A percentile compares a stretch with the other conserved stretches of the same genome.
Conservation (phyloP, 2,888 invertebrate species). For the Ceriagrion tenellum region DNA sequence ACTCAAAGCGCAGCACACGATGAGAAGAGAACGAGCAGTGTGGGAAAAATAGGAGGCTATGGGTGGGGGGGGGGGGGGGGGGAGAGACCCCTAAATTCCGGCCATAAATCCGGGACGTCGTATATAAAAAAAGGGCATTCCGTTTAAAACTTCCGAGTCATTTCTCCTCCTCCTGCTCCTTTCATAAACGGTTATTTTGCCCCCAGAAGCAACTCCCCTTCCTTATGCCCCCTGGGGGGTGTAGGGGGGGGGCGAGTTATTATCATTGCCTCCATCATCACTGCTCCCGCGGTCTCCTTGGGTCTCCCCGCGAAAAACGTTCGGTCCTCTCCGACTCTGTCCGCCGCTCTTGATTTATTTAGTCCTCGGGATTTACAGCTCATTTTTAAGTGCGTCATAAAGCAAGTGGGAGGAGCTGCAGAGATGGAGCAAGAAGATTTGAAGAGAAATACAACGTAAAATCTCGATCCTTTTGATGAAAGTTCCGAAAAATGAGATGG, state of each 20-base stretch:
- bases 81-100: background rate
- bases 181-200: slow-evolving; percentile 19
- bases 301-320: background rate
- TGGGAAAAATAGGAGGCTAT: background rate
- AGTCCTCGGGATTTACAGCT: slow-evolving; percentile 4
- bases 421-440: background rate
- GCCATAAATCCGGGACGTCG: background rate
- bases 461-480: background rate
- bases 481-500: background rate
- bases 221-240: background rate
- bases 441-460: background rate
- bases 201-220: background rate
- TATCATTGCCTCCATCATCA: background rate
- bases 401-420: background rate
- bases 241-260: background rate
- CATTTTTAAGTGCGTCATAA: slow-evolving; percentile 25
- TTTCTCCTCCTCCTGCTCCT: slow-evolving; percentile 32
- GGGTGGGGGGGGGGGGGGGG: background rate
- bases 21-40: background rate
- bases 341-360: background rate
- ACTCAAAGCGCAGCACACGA: background rate
- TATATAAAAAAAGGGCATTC: background rate
- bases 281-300: background rate
- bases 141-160: slow-evolving; percentile 35
- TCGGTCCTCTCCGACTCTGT: background rate